Evolutionary conservation across 2,888 invertebrate species (phyloP).

Genomic region (Thymelicus sylvestris): DNA sequence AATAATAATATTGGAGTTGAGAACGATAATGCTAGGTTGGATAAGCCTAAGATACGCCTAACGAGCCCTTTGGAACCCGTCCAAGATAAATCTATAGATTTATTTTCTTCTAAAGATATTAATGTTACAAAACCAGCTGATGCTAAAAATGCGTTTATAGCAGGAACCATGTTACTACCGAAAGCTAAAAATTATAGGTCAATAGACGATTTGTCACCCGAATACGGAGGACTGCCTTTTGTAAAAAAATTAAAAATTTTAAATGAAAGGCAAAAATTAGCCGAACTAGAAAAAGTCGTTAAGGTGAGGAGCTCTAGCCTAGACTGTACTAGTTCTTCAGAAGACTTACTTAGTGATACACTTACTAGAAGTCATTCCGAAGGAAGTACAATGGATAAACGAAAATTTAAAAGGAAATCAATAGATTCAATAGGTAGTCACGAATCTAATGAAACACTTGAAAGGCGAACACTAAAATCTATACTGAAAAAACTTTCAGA

Average conservation of each 20-base stretch:
- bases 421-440: slow-evolving; percentile 68
- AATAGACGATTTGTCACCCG: slow-evolving; percentile 94
- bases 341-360: slow-evolving; percentile 83
- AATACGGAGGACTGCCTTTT: slow-evolving; percentile 93
- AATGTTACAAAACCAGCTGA: slow-evolving; percentile 56
- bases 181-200: slow-evolving; percentile 90
- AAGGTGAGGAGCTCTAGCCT: slow-evolving; percentile 92
- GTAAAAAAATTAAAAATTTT: slow-evolving; percentile 95
- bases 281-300: slow-evolving; percentile 91
- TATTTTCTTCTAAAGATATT: slow-evolving; percentile 71
- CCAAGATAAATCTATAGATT: slow-evolving; percentile 77
- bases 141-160: slow-evolving; percentile 49
- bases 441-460: slow-evolving; percentile 91
- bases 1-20: slow-evolving; percentile 73
- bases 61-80: slow-evolving; percentile 76
- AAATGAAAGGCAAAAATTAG: slow-evolving; percentile 94
- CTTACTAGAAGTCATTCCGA: slow-evolving; percentile 92
- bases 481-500: slow-evolving; percentile 93
- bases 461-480: slow-evolving; percentile 92
- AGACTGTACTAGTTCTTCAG: slow-evolving; percentile 87
- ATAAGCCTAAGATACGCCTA: slow-evolving; percentile 74
- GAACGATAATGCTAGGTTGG: slow-evolving; percentile 67
- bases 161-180: slow-evolving; percentile 63
- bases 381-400: slow-evolving; percentile 90
- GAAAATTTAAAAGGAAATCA: slow-evolving; percentile 76